Percentiles rank a stretch among this genome's conserved stretches.
Conservation (phyloP, 2,113 vertebrate genomes). For the Piaya cayana region DNA sequence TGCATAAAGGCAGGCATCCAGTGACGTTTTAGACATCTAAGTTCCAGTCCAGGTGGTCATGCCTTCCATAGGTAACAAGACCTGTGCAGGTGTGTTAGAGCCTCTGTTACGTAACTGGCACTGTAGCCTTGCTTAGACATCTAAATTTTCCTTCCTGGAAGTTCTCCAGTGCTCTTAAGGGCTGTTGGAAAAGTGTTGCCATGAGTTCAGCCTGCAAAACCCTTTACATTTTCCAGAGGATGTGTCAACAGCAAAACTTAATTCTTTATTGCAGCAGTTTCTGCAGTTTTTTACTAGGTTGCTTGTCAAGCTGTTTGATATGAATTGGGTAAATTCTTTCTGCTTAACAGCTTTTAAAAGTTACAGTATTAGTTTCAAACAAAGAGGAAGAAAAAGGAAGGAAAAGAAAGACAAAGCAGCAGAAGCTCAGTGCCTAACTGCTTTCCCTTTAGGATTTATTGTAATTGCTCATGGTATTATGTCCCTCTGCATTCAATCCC, state of each 20-base stretch:
- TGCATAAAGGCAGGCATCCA: neutral
- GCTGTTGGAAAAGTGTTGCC: neutral
- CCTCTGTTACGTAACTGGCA: neutral
- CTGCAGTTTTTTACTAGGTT: neutral
- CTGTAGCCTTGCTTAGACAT: neutral
- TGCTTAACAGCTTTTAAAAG: neutral
- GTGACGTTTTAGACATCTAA: neutral
- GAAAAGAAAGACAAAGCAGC: neutral
- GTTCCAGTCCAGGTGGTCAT: neutral
- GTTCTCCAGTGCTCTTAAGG: neutral
- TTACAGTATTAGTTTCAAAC: neutral
- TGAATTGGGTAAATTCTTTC: neutral
- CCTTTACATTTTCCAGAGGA: neutral
- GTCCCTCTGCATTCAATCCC: neutral
- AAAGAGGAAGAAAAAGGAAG: neutral
- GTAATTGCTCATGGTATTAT: neutral
- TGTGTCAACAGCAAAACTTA: neutral
- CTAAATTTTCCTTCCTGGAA: neutral
- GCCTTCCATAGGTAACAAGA: neutral
- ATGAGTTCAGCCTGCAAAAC: neutral
- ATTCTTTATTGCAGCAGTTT: neutral
- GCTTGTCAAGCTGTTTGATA: neutral
- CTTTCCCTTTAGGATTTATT: neutral
- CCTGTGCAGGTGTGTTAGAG: neutral
- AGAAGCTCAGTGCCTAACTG: neutral